Evolutionary conservation across 1,140 invertebrate species (phyloP).

Genomic region (Drosophila asahinai): DNA sequence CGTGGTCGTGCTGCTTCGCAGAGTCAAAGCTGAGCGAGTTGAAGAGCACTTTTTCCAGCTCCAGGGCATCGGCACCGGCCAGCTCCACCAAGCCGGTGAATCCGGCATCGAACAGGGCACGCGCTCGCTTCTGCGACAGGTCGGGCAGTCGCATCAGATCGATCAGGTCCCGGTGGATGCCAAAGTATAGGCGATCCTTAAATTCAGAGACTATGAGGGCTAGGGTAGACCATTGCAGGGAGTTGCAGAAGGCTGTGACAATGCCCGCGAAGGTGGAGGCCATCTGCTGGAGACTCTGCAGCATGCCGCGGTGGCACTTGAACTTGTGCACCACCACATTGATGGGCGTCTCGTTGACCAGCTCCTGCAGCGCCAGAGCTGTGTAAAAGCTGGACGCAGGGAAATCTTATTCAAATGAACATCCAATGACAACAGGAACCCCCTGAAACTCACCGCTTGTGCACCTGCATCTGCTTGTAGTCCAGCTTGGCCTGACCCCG

Average conservation of each 20-base stretch:
- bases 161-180: slow-evolving; percentile 95
- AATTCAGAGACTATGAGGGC: slow-evolving; percentile 96
- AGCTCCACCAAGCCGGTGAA: slow-evolving; percentile 92
- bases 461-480: slow-evolving; percentile 86
- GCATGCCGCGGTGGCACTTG: slow-evolving; percentile 93
- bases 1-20: slow-evolving; percentile 90
- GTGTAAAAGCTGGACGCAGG: slow-evolving; percentile 92
- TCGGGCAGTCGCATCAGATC: slow-evolving; percentile 95
- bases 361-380: slow-evolving; percentile 95
- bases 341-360: slow-evolving; percentile 96
- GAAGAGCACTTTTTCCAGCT: slow-evolving; percentile 91
- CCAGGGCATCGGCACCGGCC: slow-evolving; percentile 89
- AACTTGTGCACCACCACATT: slow-evolving; percentile 93
- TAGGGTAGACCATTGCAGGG: slow-evolving; percentile 96
- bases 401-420: too few species aligned
- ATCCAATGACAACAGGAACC: too few species aligned
- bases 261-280: slow-evolving; percentile 98
- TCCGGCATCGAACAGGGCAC: slow-evolving; percentile 94
- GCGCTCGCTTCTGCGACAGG: slow-evolving; percentile 93
- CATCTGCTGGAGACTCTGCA: slow-evolving; percentile 97
- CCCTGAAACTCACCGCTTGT: slow-evolving; percentile 85
- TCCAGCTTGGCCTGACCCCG: slow-evolving; percentile 88
- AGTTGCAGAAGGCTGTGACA: slow-evolving; percentile 95
- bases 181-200: slow-evolving; percentile 97
- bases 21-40: slow-evolving; percentile 94